Conservation (phyloP, 2,113 vertebrate genomes). For the Osmerus eperlanus region DNA sequence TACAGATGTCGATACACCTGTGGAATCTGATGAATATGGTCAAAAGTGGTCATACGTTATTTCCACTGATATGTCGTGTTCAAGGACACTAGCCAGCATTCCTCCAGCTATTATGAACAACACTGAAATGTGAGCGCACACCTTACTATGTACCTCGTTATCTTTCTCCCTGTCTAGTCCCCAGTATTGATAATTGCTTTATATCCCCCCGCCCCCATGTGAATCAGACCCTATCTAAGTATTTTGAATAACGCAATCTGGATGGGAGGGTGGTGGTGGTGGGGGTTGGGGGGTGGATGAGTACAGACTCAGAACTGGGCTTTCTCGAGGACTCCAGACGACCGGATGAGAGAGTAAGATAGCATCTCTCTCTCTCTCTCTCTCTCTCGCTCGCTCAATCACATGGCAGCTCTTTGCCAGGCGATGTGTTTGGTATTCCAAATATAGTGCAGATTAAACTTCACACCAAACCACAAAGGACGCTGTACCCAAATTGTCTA, state of each 20-base stretch:
- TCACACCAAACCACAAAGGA: background rate
- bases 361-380: background rate
- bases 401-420: constrained; percentile 27
- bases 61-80: too few relatives aligned
- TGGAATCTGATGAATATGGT: too few relatives aligned
- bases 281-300: too few relatives aligned
- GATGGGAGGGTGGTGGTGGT: too few relatives aligned
- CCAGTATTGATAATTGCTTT: constrained; percentile 40
- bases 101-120: too few relatives aligned
- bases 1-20: too few relatives aligned
- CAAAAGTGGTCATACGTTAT: too few relatives aligned
- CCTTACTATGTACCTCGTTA: constrained; percentile 12
- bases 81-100: too few relatives aligned
- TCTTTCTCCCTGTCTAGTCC: constrained; percentile 14
- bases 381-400: background rate
- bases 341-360: constrained; percentile 28
- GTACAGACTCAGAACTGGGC: too few relatives aligned
- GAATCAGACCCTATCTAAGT: constrained; percentile 21
- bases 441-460: constrained; percentile 6
- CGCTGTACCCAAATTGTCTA: background rate
- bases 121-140: constrained; percentile 6
- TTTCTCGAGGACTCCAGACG: background rate
- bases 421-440: constrained; percentile 15
- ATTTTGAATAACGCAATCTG: too few relatives aligned
- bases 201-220: constrained; percentile 20